phyloP scores from a whole-genome alignment of 2,797 vertebrate genomes.

The Sitta carolinensis region DNA sequence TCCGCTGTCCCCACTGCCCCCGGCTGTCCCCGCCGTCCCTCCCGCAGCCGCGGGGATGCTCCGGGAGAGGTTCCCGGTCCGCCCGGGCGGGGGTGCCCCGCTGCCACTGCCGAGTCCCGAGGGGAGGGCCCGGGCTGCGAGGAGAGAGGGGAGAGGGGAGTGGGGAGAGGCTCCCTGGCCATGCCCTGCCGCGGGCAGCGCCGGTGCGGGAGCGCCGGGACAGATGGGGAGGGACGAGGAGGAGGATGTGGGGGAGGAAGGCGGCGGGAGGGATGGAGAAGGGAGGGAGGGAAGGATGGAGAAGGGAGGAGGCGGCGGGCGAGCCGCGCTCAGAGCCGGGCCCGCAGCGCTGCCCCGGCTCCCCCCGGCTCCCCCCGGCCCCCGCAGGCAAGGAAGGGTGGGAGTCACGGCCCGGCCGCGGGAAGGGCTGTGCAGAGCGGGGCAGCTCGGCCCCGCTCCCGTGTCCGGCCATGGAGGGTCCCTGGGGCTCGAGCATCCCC shows the following conservation, averaged over 20 bases:
- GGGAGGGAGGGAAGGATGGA: background rate
- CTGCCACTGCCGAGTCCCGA: too few relatives aligned
- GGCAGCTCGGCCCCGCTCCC: background rate
- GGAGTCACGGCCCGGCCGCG: background rate
- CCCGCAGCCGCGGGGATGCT: background rate
- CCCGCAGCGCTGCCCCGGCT: background rate
- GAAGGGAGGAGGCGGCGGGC: background rate
- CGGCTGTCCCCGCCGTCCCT: background rate
- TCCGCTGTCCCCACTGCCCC: background rate
- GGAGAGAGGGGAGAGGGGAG: rapidly evolving
- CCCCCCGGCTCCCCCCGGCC: background rate
- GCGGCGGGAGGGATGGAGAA: background rate
- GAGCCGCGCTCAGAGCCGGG: background rate
- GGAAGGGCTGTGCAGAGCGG: background rate
- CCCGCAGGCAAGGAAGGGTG: background rate
- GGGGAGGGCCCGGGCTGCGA: background rate
- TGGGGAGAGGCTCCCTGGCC: background rate
- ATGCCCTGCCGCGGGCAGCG: background rate
- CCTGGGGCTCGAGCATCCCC: background rate
- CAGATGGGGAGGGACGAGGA: background rate
- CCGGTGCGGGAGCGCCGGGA: background rate
- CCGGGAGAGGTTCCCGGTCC: background rate
- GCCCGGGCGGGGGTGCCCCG: background rate
- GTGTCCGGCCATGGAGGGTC: background rate
- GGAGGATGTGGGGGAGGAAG: background rate